phyloP scores from a whole-genome alignment of 2,888 invertebrate genomes.

The Lithophane leautieri region DNA sequence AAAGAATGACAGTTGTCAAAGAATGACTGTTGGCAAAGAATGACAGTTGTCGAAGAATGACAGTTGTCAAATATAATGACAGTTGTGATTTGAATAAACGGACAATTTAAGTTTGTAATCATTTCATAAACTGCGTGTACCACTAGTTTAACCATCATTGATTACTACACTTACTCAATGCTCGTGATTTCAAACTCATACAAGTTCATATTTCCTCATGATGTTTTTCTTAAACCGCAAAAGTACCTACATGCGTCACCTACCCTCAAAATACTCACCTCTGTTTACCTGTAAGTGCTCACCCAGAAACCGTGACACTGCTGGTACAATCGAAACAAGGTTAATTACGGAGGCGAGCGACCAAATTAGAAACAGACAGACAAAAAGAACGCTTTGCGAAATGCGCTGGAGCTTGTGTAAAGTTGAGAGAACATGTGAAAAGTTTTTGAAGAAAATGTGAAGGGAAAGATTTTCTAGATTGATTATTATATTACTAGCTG shows the following conservation, averaged over 20 bases:
- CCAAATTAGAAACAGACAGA: constrained; percentile 57
- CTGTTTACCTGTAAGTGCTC: constrained; percentile 55
- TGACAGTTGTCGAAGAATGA: too few species aligned
- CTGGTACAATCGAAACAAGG: constrained; percentile 51
- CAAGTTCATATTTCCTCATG: background rate
- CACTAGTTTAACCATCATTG: too few species aligned
- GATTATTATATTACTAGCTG: too few species aligned
- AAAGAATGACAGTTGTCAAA: too few species aligned
- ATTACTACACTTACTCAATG: too few species aligned
- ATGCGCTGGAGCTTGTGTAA: background rate
- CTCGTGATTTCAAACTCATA: background rate
- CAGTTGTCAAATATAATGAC: too few species aligned
- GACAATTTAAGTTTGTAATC: too few species aligned
- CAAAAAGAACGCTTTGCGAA: constrained; percentile 31
- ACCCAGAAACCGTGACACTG: constrained; percentile 55
- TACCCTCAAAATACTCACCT: constrained; percentile 20
- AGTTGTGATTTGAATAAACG: too few species aligned
- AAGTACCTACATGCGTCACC: constrained; percentile 23
- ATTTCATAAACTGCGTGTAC: too few species aligned
- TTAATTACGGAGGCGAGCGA: constrained; percentile 45
- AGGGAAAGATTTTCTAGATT: too few species aligned
- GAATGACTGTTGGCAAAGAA: too few species aligned
- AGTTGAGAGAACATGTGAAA: constrained; percentile 9
- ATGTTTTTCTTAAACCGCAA: constrained; percentile 4
- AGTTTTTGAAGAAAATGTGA: background rate